These are phyloP conservation scores for Sceloporus tristichus DNA, from an alignment of 2,113 vertebrate species.

Conservation along the genomic window DNA sequence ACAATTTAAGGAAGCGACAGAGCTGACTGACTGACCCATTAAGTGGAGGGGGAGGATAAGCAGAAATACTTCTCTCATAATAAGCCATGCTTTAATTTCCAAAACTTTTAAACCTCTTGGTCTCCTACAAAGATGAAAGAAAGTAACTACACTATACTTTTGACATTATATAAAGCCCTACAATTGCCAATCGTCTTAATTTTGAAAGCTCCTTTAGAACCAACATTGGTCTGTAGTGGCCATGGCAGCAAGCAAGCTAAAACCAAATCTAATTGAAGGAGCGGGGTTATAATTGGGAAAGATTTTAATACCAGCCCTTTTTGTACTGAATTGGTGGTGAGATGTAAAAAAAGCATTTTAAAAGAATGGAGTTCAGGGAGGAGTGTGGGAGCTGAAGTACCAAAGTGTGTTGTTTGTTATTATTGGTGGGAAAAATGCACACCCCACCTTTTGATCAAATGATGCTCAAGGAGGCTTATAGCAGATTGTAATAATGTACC, in stretches of 20 bases:
- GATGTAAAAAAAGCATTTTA: background rate
- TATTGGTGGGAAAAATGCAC: background rate
- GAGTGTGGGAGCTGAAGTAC: background rate
- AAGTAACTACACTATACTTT: background rate
- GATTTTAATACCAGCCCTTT: background rate
- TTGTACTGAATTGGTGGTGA: background rate
- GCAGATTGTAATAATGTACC: background rate
- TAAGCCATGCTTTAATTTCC: background rate
- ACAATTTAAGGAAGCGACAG: background rate
- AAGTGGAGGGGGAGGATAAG: background rate
- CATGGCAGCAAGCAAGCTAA: background rate
- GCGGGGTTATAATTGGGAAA: background rate
- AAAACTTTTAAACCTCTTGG: background rate
- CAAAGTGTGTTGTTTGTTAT: background rate
- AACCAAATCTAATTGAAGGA: background rate
- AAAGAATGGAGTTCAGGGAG: background rate
- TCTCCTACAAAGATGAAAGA: background rate
- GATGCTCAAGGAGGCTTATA: background rate
- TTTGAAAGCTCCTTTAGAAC: background rate
- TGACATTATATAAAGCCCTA: background rate
- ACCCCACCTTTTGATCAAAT: background rate
- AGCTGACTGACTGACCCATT: background rate
- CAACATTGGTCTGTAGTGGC: background rate
- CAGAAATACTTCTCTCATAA: background rate
- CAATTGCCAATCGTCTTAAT: background rate